Percentiles rank a stretch among this genome's conserved stretches.
Conservation (phyloP, 2,113 vertebrate species). For the Eublepharis macularius region DNA sequence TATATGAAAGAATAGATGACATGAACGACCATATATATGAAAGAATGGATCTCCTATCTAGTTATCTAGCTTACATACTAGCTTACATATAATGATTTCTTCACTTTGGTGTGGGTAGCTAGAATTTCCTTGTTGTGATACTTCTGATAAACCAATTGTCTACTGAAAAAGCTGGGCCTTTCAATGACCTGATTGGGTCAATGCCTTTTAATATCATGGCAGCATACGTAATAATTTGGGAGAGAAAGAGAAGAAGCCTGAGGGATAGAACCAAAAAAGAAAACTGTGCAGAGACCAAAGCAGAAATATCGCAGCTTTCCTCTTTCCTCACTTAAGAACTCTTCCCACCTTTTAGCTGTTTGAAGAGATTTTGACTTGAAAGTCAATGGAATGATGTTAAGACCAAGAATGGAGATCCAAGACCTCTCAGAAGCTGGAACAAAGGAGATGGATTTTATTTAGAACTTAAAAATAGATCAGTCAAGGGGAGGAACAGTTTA, state of each 20-base stretch:
- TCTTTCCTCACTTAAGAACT: neutral
- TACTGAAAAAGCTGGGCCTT: slow-evolving; percentile 4
- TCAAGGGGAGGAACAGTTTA: too few relatives aligned
- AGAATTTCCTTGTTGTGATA: neutral
- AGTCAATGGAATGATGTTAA: neutral
- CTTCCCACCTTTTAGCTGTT: neutral
- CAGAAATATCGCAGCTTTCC: neutral
- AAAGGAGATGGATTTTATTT: neutral
- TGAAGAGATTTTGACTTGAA: neutral
- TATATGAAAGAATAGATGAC: too few relatives aligned
- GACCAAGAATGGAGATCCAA: neutral
- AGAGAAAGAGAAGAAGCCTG: slow-evolving; percentile 1
- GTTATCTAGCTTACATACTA: too few relatives aligned
- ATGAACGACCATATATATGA: too few relatives aligned
- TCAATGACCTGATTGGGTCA: slow-evolving; percentile 24
- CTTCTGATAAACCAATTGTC: slow-evolving; percentile 35
- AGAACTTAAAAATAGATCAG: neutral
- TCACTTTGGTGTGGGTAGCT: slow-evolving; percentile 7
- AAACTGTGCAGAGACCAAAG: neutral
- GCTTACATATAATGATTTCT: neutral
- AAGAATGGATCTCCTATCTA: neutral
- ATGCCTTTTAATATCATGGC: neutral
- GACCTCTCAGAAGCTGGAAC: neutral
- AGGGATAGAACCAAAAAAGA: neutral
- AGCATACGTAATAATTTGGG: neutral